Base-by-base conservation (phyloP, 2,113 vertebrate genomes). In the Chloroceryle aenea region DNA sequence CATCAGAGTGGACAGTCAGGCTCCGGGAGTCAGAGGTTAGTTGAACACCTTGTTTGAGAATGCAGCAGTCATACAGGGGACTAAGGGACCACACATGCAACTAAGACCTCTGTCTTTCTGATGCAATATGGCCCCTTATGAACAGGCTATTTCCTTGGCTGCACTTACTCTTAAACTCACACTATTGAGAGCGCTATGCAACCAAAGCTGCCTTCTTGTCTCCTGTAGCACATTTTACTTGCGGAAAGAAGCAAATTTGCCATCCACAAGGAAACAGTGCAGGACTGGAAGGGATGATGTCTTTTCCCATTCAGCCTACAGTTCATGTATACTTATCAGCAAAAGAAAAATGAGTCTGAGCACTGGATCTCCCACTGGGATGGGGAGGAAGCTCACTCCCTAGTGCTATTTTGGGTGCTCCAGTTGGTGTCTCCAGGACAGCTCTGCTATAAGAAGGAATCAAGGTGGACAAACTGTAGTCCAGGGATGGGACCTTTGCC, bases 101-200 rank as follows among this genome's bases (percentile, higher is more conserved):
- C 42, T 29, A 21, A 25, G 13, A 9, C 22, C 58, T 50, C 17
- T 36, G 0, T 25, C 64, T 27, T 53, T 59, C 58, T n/a, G 34
- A 40, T 47, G 43, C 7, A 21, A 9, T 34, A 9, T 25, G 43
- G 30, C 22, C 15, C 34, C 43, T 73, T 22, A 52, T 3, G n/a
- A 25, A 29, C 30, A 45, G 40, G 27, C 23, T n/a, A 4, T 14
- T 15, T 52, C 78, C 42, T 48, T 68, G 59, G 17, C 42, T 40
- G 11, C 22, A 15, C 1, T 3, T 13, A 5, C 15, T 63, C n/a
- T 25, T 42, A 59, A 69, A 26, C 27, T 50, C 29, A 11, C 0
- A 1, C 45, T 45, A 12, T 17, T 3, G 2, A 43, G 17, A 61
- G 20, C 0, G 0, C 21, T n/a, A 3, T 22, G 27, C 0, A 1